These are phyloP conservation scores for Tachycineta bicolor DNA, from an alignment of 2,113 vertebrate species.

Conservation along the genomic window DNA sequence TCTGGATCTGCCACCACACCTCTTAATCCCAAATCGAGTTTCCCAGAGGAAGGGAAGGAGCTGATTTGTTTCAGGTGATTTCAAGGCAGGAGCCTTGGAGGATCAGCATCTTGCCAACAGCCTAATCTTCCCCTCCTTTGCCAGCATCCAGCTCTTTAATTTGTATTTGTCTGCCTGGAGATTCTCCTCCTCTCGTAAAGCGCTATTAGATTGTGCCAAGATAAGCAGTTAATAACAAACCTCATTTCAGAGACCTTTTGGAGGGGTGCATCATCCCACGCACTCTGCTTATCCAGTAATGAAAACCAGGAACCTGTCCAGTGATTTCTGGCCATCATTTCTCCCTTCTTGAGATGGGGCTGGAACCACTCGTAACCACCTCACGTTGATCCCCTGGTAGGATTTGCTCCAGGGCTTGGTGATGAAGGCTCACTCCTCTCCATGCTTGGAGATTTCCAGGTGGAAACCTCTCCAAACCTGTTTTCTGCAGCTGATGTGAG, in stretches of 20 bases:
- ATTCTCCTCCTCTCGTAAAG: not conserved
- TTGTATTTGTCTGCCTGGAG: not conserved
- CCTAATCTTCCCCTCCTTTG: not conserved
- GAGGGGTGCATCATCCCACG: not conserved
- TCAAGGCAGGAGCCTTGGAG: not conserved
- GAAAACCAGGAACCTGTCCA: not conserved
- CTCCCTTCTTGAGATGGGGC: not conserved
- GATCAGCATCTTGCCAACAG: not conserved
- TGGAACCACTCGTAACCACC: not conserved
- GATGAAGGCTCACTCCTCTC: rapidly evolving
- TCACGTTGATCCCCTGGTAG: not conserved
- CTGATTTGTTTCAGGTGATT: not conserved
- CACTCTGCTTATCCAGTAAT: not conserved
- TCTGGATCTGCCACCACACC: not conserved
- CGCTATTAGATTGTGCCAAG: not conserved
- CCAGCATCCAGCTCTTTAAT: not conserved
- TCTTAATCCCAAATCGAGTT: not conserved
- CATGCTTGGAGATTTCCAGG: not conserved
- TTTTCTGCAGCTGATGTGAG: not conserved
- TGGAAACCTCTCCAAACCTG: not conserved
- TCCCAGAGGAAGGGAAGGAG: not conserved
- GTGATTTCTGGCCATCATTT: not conserved
- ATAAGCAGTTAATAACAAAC: not conserved
- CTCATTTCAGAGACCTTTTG: not conserved
- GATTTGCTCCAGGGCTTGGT: not conserved